A percentile compares a stretch with the other conserved stretches of the same genome.
Evolutionary conservation across 1,140 invertebrate species (phyloP).

Genomic region (Temnothorax nylanderi): DNA sequence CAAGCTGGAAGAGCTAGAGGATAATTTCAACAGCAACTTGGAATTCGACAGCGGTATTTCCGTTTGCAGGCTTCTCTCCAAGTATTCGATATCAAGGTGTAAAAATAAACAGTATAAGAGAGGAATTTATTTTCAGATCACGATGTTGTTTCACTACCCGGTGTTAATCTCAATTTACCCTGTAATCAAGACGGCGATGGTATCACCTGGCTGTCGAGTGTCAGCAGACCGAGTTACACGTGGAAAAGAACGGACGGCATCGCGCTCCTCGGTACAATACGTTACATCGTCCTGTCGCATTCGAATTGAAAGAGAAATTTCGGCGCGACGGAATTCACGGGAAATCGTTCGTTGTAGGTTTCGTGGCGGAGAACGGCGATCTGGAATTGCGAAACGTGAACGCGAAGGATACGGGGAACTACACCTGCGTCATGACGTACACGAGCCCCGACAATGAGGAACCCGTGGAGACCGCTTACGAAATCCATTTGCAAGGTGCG

Average conservation of each 20-base stretch:
- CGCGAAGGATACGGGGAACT: constrained; percentile 79
- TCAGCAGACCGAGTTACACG: constrained; percentile 77
- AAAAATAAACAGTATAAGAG: neutral
- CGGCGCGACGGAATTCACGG: neutral
- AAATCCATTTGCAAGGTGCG: constrained; percentile 47
- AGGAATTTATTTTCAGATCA: constrained; percentile 67
- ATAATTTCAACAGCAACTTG: constrained; percentile 64
- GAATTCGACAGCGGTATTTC: constrained; percentile 49
- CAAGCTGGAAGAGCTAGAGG: constrained; percentile 72
- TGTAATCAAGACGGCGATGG: constrained; percentile 77
- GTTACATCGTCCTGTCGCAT: neutral
- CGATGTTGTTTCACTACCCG: constrained; percentile 77
- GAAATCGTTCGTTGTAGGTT: constrained; percentile 60
- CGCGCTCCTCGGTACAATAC: constrained; percentile 71
- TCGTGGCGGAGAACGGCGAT: constrained; percentile 76
- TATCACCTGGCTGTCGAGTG: constrained; percentile 76
- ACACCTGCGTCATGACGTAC: constrained; percentile 79
- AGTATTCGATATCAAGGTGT: neutral
- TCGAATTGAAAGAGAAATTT: neutral
- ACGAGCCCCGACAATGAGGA: constrained; percentile 80
- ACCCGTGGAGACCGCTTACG: constrained; percentile 74
- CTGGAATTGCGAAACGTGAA: constrained; percentile 78
- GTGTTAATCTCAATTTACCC: constrained; percentile 77
- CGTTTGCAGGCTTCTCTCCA: constrained; percentile 13
- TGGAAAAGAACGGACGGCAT: constrained; percentile 76